These are phyloP conservation scores for Drosophila yakuba DNA, from an alignment of 1,140 invertebrate genomes.

Conservation along the genomic window DNA sequence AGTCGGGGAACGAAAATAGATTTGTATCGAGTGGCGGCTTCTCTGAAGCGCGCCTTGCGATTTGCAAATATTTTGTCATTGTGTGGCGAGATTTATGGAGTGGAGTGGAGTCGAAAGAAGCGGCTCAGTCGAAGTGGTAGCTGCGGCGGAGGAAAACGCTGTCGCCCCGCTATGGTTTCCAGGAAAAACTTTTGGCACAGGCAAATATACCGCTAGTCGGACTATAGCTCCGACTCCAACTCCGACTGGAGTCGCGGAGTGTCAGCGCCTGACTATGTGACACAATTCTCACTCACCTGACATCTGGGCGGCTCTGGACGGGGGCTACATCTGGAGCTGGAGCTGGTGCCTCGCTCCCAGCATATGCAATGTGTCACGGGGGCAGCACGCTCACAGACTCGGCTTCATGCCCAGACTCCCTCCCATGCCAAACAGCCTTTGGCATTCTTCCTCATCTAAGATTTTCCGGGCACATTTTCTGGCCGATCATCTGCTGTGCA, in stretches of 20 bases:
- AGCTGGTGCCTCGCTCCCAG: conserved; percentile 44
- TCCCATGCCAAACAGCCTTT: conserved; percentile 27
- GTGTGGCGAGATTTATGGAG: conserved; percentile 84
- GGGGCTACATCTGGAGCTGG: conserved; percentile 9
- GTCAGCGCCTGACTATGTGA: conserved; percentile 82
- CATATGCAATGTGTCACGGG: conserved; percentile 79
- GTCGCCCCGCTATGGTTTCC: conserved; percentile 73
- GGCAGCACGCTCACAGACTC: conserved; percentile 69
- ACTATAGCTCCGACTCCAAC: conserved; percentile 32
- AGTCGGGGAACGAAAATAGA: conserved; percentile 75
- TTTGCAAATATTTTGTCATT: conserved; percentile 85
- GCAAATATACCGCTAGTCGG: conserved; percentile 77
- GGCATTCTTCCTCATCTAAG: conserved; percentile 18
- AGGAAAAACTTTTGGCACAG: conserved; percentile 73
- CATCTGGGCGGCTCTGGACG: conserved; percentile 48
- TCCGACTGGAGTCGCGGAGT: conserved; percentile 50
- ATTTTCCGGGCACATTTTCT: conserved; percentile 34
- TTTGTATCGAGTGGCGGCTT: conserved; percentile 84
- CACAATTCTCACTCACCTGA: conserved; percentile 82
- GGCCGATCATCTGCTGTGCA: conserved; percentile 44
- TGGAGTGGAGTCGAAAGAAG: conserved; percentile 62
- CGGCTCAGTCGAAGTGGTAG: conserved; percentile 33
- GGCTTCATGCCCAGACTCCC: conserved; percentile 30
- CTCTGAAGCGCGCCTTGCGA: conserved; percentile 83
- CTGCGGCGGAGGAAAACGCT: conserved; percentile 56